Base-by-base conservation (phyloP, 1,140 invertebrate species). In the Drosophila pectinifera region DNA sequence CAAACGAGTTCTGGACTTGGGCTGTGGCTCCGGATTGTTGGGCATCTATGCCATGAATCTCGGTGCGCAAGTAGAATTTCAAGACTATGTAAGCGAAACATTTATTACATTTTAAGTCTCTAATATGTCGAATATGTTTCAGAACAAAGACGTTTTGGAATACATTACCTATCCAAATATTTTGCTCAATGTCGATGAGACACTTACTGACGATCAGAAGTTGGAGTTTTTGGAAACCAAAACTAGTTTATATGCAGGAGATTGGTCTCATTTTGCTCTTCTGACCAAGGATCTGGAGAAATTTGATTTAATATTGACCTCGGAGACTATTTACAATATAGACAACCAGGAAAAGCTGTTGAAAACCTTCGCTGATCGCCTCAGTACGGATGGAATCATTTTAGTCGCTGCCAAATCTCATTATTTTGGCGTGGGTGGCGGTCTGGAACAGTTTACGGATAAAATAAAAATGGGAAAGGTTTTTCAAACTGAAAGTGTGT, bases 251-350 rank as follows among this genome's bases (percentile, higher is more conserved):
- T 97, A 95, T 91, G 94, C 94, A 64, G 97, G 97, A 3, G 97
- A 98, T 91, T 98, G 97, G 97, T 77, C 90, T 20, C 94, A 94
- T 22, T 96, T 97, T 79, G 73, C 92, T 18, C 83, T 93, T 22
- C 86, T 94, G 42, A 89, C 94, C 20, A 62, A 81, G 43, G 85
- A 94, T 41, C 61, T 83, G 24, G 78, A 93, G 64, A 94, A 95
- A 80, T 98, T 95, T 93, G 97, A 98, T 92, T 85, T 95, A 20
- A 98, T 98, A 81, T 93, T 98, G 3, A 97, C 96, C 7, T 96
- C 96, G 43, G 98, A 98, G 93, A 98, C 97, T 1, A 98, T 98
- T 82, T 98, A 98, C 83, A 98, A 97, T 93, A 89, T 94, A 39
- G 93, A 94, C 1, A 97, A 96, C 93, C 96, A 98, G 90, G 78